Evolutionary conservation across 2,113 vertebrate genomes (phyloP).

Genomic region (Naja naja): DNA sequence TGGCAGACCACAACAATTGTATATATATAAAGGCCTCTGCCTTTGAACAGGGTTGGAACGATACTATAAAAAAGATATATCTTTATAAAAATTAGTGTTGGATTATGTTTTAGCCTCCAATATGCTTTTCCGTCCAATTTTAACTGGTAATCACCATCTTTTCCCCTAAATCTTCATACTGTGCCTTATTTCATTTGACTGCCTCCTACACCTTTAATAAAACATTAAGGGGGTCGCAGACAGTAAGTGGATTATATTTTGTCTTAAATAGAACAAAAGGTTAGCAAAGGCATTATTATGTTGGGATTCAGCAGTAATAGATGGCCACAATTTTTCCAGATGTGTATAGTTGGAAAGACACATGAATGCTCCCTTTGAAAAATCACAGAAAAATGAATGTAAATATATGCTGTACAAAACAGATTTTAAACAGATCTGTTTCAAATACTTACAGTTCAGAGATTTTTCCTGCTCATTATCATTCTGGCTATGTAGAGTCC

Average conservation of each 20-base stretch:
- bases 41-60: neutral
- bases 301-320: neutral
- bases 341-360: neutral
- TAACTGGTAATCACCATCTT: neutral
- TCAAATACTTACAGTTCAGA: conserved; percentile 44
- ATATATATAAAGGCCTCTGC: neutral
- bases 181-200: neutral
- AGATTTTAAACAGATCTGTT: neutral
- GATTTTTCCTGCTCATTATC: conserved; percentile 48
- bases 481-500: conserved; percentile 52
- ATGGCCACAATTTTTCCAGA: neutral
- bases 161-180: neutral
- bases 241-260: neutral
- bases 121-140: neutral
- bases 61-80: neutral
- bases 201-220: neutral
- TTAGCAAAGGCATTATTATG: neutral
- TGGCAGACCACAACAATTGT: too few species aligned
- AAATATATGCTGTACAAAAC: neutral
- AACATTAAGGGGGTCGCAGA: neutral
- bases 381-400: neutral
- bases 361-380: neutral
- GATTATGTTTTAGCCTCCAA: neutral
- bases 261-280: neutral
- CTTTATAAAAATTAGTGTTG: neutral